Conservation (phyloP, 2,888 invertebrate genomes). For the Nephrotoma flavescens region DNA sequence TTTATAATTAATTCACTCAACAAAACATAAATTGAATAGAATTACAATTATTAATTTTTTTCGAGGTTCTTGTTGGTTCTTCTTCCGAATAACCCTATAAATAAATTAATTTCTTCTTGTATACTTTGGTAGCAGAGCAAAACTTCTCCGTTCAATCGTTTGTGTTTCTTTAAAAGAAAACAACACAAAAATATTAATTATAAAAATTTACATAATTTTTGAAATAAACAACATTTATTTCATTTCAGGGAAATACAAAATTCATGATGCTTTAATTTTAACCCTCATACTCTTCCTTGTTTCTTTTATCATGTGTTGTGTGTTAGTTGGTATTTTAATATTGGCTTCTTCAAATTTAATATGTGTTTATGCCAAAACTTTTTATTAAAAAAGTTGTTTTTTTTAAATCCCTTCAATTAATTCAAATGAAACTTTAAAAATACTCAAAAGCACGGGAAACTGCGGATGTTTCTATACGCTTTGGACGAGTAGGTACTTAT, state of each 20-base stretch:
- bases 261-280: neutral
- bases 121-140: neutral
- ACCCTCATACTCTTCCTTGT: neutral
- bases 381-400: too few species aligned
- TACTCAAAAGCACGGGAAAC: too few species aligned
- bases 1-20: neutral
- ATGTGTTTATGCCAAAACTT: too few species aligned
- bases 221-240: neutral
- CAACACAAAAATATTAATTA: neutral
- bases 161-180: neutral
- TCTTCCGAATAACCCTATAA: neutral
- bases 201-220: neutral
- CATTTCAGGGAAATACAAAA: neutral
- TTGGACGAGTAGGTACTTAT: too few species aligned
- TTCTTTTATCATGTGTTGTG: too few species aligned
- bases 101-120: neutral
- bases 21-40: neutral
- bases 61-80: neutral
- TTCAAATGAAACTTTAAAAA: too few species aligned
- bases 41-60: neutral
- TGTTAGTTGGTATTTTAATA: too few species aligned
- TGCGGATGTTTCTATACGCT: too few species aligned
- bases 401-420: too few species aligned
- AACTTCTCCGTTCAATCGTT: neutral
- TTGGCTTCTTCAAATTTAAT: too few species aligned